A percentile compares a stretch with the other conserved stretches of the same genome.
Conservation (phyloP, 2,113 vertebrate genomes). For the Notothenia coriiceps region DNA sequence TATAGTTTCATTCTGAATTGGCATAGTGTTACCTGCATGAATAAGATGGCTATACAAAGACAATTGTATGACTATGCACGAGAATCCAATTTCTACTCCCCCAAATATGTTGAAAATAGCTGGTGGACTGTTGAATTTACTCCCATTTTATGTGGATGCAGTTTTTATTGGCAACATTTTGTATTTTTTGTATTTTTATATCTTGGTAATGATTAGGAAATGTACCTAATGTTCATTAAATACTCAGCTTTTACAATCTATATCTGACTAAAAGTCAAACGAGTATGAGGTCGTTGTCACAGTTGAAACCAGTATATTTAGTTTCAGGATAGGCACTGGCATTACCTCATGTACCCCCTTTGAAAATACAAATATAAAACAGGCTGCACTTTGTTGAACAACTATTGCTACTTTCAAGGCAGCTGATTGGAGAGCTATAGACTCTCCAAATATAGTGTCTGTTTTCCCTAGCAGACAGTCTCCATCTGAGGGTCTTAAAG, state of each 20-base stretch:
- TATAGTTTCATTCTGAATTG: constrained; percentile 1
- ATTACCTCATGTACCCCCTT: not conserved
- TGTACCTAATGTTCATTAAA: no score
- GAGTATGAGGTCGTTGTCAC: not conserved
- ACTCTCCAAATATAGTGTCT: constrained; percentile 3
- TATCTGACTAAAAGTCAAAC: not conserved
- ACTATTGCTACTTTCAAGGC: not conserved
- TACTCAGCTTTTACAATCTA: no score
- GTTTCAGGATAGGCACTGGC: not conserved
- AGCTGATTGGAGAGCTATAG: constrained; percentile 3
- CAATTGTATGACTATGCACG: not conserved
- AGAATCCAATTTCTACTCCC: not conserved
- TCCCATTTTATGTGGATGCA: not conserved
- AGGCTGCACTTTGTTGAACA: not conserved
- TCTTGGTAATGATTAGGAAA: not conserved
- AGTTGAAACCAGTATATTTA: not conserved
- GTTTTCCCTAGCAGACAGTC: not conserved
- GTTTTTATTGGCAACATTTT: not conserved
- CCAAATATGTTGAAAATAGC: not conserved
- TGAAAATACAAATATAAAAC: not conserved
- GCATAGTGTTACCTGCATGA: not conserved
- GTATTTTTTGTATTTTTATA: not conserved
- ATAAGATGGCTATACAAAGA: not conserved
- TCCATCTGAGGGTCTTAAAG: not conserved
- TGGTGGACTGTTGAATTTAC: not conserved